Base-by-base conservation (phyloP, 2,113 vertebrate species). In the Zosterops borbonicus region DNA sequence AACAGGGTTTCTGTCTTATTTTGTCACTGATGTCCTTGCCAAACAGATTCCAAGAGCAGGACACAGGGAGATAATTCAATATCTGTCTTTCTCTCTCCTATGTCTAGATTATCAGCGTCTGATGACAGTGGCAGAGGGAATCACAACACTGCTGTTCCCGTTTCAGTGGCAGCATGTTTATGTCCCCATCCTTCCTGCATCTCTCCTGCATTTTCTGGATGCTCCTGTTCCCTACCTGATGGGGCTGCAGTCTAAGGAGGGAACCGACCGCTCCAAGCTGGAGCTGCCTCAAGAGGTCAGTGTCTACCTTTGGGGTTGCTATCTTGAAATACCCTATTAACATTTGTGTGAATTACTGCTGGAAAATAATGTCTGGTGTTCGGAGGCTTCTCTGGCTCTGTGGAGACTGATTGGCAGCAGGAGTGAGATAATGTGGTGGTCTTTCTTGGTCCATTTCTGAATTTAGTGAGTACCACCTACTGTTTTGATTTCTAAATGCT, bases 111-210 rank as follows among this genome's bases (percentile, higher is more conserved):
- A 99, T 91, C 99, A 99, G 90, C 98, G 98, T 49, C 96, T 99
- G 97, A 99, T 99, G 99, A 99, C 98, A 0, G 99, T 99, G 89
- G 99, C 99, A 0, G 99, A 99, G 93, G 98, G 99, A 53, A 97
- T 99, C 97, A 99, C 98, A 3, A 98, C 99, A 0, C 97, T 99
- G 78, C 97, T 99, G 53, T 99, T 99, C 98, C 99, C 99, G 0
- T 99, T 99, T 97, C 99, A 99, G 81, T 99, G 99, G 99, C 99
- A 99, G 93, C 99, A 99, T 12, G 99, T 99, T 14, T 99, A 99
- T 5, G 98, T 99, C 33, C 99, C 99, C 92, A 99, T 99, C 94
- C 98, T 99, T 47, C 99, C 99, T 29, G 98, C 99, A 3, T 99
- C 99, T 18, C 97, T 99, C 24, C 98, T 99, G 56, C 99, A 99